These are phyloP conservation scores for Myotis daubentonii DNA, from an alignment of 2,797 vertebrate species.

Conservation along the genomic window DNA sequence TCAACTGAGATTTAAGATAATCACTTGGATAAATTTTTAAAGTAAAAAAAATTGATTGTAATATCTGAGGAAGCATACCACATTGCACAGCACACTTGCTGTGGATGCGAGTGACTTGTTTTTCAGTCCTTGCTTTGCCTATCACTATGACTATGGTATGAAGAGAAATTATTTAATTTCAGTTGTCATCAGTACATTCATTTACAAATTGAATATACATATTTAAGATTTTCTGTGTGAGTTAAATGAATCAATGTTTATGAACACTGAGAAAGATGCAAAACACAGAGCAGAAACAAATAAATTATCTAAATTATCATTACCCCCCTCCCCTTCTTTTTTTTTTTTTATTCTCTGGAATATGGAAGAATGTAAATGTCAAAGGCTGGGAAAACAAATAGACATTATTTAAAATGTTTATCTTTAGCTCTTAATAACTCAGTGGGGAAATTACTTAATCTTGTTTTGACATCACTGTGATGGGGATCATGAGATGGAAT, in stretches of 20 bases:
- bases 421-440: neutral
- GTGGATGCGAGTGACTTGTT: neutral
- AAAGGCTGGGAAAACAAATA: neutral
- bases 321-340: neutral
- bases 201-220: neutral
- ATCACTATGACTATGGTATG: neutral
- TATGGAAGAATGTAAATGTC: neutral
- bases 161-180: neutral
- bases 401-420: neutral
- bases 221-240: neutral
- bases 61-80: neutral
- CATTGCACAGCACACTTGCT: neutral
- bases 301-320: neutral
- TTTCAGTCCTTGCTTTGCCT: neutral
- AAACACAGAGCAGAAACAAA: neutral
- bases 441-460: neutral
- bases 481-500: neutral
- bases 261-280: neutral
- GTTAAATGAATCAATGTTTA: neutral
- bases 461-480: neutral
- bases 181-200: neutral
- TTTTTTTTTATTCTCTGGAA: neutral
- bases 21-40: constrained; percentile 51
- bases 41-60: constrained; percentile 17
- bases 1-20: constrained; percentile 44